Percentiles rank a stretch among this genome's conserved stretches.
These are phyloP conservation scores for Oryzias dopingdopingensis DNA, from an alignment of 2,797 vertebrate genomes.

Conservation along the genomic window DNA sequence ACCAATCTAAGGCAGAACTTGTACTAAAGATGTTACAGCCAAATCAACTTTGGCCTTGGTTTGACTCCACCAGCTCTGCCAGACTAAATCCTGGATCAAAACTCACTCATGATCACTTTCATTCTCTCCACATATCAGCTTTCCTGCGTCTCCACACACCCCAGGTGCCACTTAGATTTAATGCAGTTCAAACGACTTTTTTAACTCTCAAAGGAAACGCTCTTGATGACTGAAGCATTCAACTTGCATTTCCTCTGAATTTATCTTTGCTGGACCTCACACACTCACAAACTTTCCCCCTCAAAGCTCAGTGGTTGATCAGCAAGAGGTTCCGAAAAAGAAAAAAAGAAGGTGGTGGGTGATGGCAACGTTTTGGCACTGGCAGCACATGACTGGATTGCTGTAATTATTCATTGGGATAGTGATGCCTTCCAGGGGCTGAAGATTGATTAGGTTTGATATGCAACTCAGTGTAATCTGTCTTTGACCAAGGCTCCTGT, in stretches of 20 bases:
- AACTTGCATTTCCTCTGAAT: constrained; percentile 8
- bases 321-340: constrained; percentile 46
- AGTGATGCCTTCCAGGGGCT: constrained; percentile 79
- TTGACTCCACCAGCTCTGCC: constrained; percentile 48
- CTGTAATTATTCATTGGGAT: constrained; percentile 79
- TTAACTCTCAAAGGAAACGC: constrained; percentile 31
- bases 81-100: constrained; percentile 64
- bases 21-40: constrained; percentile 46
- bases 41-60: constrained; percentile 62
- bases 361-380: constrained; percentile 75
- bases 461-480: constrained; percentile 78
- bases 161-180: constrained; percentile 45
- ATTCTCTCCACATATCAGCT: constrained; percentile 47
- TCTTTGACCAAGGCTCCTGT: constrained; percentile 76
- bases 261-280: constrained; percentile 21
- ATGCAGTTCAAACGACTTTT: constrained; percentile 37
- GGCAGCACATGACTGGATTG: constrained; percentile 69
- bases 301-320: constrained; percentile 62
- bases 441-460: constrained; percentile 81
- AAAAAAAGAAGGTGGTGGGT: constrained; percentile 64
- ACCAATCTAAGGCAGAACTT: constrained; percentile 37
- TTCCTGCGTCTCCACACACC: constrained; percentile 39
- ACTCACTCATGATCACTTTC: constrained; percentile 49
- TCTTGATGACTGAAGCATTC: constrained; percentile 9
- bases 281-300: constrained; percentile 18